Percentiles rank a stretch among this genome's conserved stretches.
phyloP scores from a whole-genome alignment of 2,113 vertebrate species.

The Osmerus mordax region DNA sequence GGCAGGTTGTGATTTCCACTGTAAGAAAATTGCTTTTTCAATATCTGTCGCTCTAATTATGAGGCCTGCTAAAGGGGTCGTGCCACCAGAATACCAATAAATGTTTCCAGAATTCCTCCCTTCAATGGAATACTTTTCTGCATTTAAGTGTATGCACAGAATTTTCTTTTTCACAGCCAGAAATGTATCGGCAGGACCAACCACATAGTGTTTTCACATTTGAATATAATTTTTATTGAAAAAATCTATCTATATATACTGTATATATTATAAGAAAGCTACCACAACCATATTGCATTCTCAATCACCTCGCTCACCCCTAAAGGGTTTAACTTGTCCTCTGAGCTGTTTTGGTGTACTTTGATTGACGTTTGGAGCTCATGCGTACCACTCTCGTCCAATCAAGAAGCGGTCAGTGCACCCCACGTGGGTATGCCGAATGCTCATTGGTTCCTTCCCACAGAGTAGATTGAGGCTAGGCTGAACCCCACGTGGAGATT shows the following conservation, averaged over 20 bases:
- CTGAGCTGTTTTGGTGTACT: constrained; percentile 36
- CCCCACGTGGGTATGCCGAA: constrained; percentile 69
- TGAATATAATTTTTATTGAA: too few species aligned
- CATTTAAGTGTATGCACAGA: too few species aligned
- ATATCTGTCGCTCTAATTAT: constrained; percentile 77
- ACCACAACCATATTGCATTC: constrained; percentile 50
- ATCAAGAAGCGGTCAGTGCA: constrained; percentile 53
- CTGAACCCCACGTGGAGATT: constrained; percentile 80
- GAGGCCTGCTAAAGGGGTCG: constrained; percentile 72
- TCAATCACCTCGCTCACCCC: constrained; percentile 31
- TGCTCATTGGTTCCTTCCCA: constrained; percentile 58
- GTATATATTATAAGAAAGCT: constrained; percentile 19
- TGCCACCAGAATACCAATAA: constrained; percentile 74
- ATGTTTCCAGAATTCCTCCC: constrained; percentile 51
- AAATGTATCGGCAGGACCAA: too few species aligned
- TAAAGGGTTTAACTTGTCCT: constrained; percentile 70
- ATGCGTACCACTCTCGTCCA: constrained; percentile 51
- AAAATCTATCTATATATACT: constrained; percentile 59
- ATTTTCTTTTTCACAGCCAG: too few species aligned
- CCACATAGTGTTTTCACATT: too few species aligned
- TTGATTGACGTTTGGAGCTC: constrained; percentile 69
- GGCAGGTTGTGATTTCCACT: constrained; percentile 78
- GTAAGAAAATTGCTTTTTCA: constrained; percentile 78
- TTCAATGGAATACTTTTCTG: constrained; percentile 49
- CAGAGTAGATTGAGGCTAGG: constrained; percentile 69